phyloP scores from a whole-genome alignment of 2,888 invertebrate species.

The Zelleria hepariella region DNA sequence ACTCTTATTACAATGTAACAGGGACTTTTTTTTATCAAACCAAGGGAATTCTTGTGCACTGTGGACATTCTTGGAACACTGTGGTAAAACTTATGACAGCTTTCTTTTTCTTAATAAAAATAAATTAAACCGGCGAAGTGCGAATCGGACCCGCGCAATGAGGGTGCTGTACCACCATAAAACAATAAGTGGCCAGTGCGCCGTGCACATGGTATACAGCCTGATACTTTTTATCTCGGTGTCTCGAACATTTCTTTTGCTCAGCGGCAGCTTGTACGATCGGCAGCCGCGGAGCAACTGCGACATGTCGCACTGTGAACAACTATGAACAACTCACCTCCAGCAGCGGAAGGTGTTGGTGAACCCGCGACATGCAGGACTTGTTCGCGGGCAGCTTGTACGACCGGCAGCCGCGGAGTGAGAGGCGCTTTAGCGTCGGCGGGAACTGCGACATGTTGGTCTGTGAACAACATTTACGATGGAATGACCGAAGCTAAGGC shows the following conservation, averaged over 20 bases:
- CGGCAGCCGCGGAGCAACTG: background rate
- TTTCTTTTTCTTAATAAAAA: no score
- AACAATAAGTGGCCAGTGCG: background rate
- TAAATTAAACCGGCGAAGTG: no score
- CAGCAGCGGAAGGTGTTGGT: conserved; percentile 57
- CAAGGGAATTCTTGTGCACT: no score
- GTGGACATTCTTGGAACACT: no score
- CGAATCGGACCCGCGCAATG: no score
- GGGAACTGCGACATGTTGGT: conserved; percentile 77
- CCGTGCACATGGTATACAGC: background rate
- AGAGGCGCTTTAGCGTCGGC: conserved; percentile 70
- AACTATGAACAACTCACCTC: conserved; percentile 41
- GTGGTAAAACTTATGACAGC: no score
- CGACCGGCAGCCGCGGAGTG: conserved; percentile 66
- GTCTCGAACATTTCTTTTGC: background rate
- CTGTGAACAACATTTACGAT: conserved; percentile 38
- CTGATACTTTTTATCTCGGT: background rate
- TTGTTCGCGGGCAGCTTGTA: conserved; percentile 54
- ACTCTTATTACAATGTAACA: no score
- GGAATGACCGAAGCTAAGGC: background rate
- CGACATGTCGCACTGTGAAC: background rate
- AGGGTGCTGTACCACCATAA: background rate
- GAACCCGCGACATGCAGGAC: conserved; percentile 69
- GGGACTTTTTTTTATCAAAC: background rate
- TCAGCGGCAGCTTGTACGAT: background rate